Conservation (phyloP, 2,888 invertebrate genomes). For the Crossocerus cetratus region DNA sequence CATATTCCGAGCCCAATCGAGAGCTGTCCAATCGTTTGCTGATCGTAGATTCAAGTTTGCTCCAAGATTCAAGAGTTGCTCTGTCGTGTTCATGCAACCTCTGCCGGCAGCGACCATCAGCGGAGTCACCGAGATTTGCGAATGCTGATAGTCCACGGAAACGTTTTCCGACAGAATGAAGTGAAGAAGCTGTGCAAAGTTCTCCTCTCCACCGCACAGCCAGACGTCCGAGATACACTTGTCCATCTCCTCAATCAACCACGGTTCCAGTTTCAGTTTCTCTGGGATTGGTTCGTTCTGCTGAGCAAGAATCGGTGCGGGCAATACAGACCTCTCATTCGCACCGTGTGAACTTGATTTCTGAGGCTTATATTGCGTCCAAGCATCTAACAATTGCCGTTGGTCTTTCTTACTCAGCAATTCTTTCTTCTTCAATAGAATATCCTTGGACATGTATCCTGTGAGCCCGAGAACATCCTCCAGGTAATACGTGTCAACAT, state of each 20-base stretch:
- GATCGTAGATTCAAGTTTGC: conserved; percentile 81
- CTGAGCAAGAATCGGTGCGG: conserved; percentile 70
- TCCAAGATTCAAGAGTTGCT: conserved; percentile 84
- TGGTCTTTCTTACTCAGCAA: conserved; percentile 73
- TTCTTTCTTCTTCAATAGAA: conserved; percentile 74
- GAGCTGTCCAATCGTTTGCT: conserved; percentile 83
- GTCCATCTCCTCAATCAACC: conserved; percentile 83
- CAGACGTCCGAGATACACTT: conserved; percentile 82
- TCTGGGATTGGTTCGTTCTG: conserved; percentile 74
- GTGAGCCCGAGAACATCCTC: conserved; percentile 87
- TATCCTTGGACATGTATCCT: conserved; percentile 79
- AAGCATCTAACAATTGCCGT: conserved; percentile 72
- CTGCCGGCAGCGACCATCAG: conserved; percentile 88
- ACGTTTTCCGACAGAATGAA: conserved; percentile 88
- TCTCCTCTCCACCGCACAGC: conserved; percentile 80
- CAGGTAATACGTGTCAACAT: conserved; percentile 87
- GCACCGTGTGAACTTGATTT: conserved; percentile 30
- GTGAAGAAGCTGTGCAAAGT: conserved; percentile 86
- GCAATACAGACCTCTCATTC: conserved; percentile 58
- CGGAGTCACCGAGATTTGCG: conserved; percentile 82
- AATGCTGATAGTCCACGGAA: conserved; percentile 85
- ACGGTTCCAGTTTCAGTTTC: conserved; percentile 78
- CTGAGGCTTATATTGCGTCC: conserved; percentile 72
- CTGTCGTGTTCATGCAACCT: conserved; percentile 83
- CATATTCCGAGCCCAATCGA: conserved; percentile 84